Evolutionary conservation across 2,888 invertebrate genomes (phyloP).

Genomic region (Drosophila pseudotakahashii): DNA sequence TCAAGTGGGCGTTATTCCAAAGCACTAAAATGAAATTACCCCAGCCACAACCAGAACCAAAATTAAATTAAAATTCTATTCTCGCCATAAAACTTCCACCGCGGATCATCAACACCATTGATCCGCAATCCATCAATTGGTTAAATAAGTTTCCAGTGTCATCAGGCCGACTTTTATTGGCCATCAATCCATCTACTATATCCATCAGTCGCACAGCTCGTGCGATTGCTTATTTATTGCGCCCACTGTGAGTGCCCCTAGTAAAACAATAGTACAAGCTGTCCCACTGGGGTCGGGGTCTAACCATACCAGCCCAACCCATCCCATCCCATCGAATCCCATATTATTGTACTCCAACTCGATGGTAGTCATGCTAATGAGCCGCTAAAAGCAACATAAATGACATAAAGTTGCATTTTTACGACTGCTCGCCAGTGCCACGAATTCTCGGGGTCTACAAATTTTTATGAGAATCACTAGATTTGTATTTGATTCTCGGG

Average conservation of each 20-base stretch:
- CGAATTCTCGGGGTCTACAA: slow-evolving; percentile 55
- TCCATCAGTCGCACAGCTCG: slow-evolving; percentile 11
- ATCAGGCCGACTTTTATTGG: slow-evolving; percentile 26
- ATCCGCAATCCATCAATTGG: slow-evolving; percentile 38
- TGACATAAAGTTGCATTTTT: slow-evolving; percentile 76
- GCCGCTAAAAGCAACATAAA: slow-evolving; percentile 78
- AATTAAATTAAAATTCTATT: slow-evolving; percentile 29
- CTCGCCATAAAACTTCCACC: slow-evolving; percentile 5
- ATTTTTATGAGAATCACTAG: slow-evolving; percentile 66
- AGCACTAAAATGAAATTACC: slow-evolving; percentile 3
- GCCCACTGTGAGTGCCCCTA: slow-evolving; percentile 60
- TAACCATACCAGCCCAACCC: background rate
- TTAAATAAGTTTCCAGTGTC: slow-evolving; percentile 27
- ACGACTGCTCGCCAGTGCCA: slow-evolving; percentile 63
- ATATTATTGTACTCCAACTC: slow-evolving; percentile 21
- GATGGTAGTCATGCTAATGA: slow-evolving; percentile 69
- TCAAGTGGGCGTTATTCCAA: slow-evolving; percentile 5
- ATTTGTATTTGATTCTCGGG: slow-evolving; percentile 48
- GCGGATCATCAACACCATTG: slow-evolving; percentile 32
- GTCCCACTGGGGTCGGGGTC: background rate
- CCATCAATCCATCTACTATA: slow-evolving; percentile 38
- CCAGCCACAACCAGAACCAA: slow-evolving; percentile 1
- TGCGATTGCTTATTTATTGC: slow-evolving; percentile 45
- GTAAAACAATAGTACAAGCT: slow-evolving; percentile 60
- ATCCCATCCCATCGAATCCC: background rate